Conservation (phyloP, 2,113 vertebrate genomes). For the Struthidea cinerea region DNA sequence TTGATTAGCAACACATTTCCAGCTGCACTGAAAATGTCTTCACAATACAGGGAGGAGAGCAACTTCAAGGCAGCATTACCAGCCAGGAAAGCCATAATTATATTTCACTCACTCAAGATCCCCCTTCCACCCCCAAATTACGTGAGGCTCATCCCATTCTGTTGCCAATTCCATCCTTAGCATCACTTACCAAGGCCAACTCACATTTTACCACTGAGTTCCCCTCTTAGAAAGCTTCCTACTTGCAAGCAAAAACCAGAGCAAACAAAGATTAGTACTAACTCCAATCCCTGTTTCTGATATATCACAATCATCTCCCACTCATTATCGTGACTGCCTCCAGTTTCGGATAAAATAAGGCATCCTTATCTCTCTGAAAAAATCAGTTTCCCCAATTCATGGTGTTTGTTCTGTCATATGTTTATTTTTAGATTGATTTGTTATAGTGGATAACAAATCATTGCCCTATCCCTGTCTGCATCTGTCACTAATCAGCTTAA, state of each 20-base stretch:
- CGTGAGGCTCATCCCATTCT: constrained; percentile 11
- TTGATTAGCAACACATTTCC: constrained; percentile 57
- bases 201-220: not conserved
- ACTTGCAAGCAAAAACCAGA: not conserved
- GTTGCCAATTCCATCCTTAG: not conserved
- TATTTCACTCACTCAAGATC: constrained; percentile 33
- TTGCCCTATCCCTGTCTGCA: not conserved
- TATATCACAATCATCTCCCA: not conserved
- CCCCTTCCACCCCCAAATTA: constrained; percentile 27
- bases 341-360: not conserved
- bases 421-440: not conserved
- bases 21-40: constrained; percentile 58
- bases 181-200: not conserved
- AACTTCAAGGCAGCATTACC: constrained; percentile 35
- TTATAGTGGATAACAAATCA: not conserved
- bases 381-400: not conserved
- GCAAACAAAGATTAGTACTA: not conserved
- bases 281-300: not conserved
- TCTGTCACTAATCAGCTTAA: not conserved
- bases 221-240: not conserved
- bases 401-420: not conserved
- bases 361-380: not conserved
- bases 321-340: not conserved
- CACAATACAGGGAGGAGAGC: constrained; percentile 43
- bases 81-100: constrained; percentile 66